Evolutionary conservation across 2,797 vertebrate genomes (phyloP), one percentile per base, ranked within the genome.

Genomic region (Protosalanx chinensis): DNA sequence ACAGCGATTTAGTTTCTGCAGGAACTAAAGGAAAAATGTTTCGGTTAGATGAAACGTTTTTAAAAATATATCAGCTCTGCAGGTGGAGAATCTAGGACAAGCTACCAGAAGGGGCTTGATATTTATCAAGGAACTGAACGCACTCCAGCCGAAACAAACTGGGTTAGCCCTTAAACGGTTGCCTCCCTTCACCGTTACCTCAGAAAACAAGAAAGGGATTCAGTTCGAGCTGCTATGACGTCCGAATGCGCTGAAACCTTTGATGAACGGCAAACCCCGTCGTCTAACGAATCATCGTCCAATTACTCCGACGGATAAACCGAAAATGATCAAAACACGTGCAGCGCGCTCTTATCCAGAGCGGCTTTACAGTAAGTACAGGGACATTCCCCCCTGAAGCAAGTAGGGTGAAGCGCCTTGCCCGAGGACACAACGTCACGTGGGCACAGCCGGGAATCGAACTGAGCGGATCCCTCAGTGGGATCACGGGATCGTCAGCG

Each of bases 11-110:
- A 73, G 70, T 84, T 84, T 82, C 86, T 79, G 76, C 78, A 71
- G 79, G 82, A 84, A 78, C 79, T 72, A 75, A 74, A 70, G 77
- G n/a, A n/a, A 81, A 72, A n/a, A 4, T 27, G 76, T 73, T 72
- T 68, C 72, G 82, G 82, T 87, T 80, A 81, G 77, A 83, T 71
- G 76, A 37, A 64, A 60, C 4, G 6, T 72, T 78, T 77, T 81
- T 79, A 79, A 90, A 80, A 90, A 86, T 64, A 85, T 79, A 69
- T 46, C 8, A 74, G 53, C 72, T 77, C 77, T 79, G 82, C 81
- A 88, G 87, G 82, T 89, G 74, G 75, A 62, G 76, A 90, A 90
- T 87, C 80, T 87, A 78, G 89, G 85, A 74, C 86, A 77, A 83
- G 70, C 66, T 70, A 87, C 85, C 80, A 87, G 63, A 76, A 63